These are phyloP conservation scores for Tetheella fluctuosa DNA, from an alignment of 2,888 invertebrate species.

Conservation along the genomic window DNA sequence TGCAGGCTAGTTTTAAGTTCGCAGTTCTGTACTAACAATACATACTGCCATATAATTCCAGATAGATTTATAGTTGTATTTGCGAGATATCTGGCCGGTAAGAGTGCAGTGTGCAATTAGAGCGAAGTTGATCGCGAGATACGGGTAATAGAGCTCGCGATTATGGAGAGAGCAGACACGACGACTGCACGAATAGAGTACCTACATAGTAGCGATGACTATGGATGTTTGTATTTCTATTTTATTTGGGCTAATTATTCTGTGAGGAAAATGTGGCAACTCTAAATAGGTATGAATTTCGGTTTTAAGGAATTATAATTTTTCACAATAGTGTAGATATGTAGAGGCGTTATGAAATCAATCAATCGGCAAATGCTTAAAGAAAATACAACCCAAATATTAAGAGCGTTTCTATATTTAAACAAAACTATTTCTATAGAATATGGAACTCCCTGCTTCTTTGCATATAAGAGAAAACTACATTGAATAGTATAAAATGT, in stretches of 20 bases:
- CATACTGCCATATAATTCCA: constrained; percentile 3
- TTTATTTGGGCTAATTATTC: not conserved
- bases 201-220: not conserved
- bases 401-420: too few species aligned
- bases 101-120: constrained; percentile 67
- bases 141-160: constrained; percentile 62
- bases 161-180: constrained; percentile 67
- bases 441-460: not conserved
- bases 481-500: not conserved
- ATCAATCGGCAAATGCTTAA: not conserved
- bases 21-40: not conserved
- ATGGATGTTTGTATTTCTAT: constrained; percentile 5
- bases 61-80: constrained; percentile 5
- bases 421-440: not conserved
- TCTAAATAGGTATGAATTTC: not conserved
- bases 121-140: constrained; percentile 68
- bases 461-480: not conserved
- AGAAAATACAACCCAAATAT: too few species aligned
- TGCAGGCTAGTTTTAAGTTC: not conserved
- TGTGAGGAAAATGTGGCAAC: not conserved
- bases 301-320: too few species aligned
- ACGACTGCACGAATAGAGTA: constrained; percentile 35
- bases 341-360: too few species aligned
- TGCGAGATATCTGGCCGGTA: constrained; percentile 30
- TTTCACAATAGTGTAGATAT: too few species aligned